phyloP scores from a whole-genome alignment of 2,888 invertebrate genomes.

The Parnassius glacialis region DNA sequence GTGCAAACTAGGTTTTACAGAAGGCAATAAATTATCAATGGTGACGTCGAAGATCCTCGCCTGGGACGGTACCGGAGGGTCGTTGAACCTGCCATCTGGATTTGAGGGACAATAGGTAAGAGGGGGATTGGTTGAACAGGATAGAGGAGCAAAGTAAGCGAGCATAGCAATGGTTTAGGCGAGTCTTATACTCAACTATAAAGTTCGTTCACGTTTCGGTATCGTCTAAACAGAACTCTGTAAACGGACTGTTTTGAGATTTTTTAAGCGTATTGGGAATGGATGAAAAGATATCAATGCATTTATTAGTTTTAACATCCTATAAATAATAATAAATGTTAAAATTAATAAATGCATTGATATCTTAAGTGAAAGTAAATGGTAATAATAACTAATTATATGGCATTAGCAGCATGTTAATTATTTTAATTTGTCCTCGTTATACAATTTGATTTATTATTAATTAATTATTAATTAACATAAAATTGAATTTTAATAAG shows the following conservation, averaged over 20 bases:
- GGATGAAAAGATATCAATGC: too few relatives aligned
- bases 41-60: conserved; percentile 49
- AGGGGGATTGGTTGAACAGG: conserved; percentile 31
- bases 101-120: conserved; percentile 51
- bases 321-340: too few relatives aligned
- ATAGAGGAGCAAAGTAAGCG: conserved; percentile 32
- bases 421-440: too few relatives aligned
- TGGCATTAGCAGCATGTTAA: too few relatives aligned
- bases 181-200: conserved; percentile 15
- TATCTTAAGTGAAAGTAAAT: too few relatives aligned
- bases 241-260: background rate
- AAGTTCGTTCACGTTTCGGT: background rate
- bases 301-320: too few relatives aligned
- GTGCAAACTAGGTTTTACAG: conserved; percentile 32
- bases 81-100: conserved; percentile 56
- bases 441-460: too few relatives aligned
- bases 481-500: too few relatives aligned
- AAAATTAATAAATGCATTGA: too few relatives aligned
- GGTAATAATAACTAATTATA: too few relatives aligned
- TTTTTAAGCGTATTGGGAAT: background rate
- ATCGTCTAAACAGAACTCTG: background rate
- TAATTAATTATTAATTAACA: too few relatives aligned
- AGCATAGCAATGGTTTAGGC: conserved; percentile 39
- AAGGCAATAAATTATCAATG: conserved; percentile 51
- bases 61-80: conserved; percentile 36